These are phyloP conservation scores for Petrolisthes cinctipes DNA, from an alignment of 2,888 invertebrate genomes.

Conservation along the genomic window DNA sequence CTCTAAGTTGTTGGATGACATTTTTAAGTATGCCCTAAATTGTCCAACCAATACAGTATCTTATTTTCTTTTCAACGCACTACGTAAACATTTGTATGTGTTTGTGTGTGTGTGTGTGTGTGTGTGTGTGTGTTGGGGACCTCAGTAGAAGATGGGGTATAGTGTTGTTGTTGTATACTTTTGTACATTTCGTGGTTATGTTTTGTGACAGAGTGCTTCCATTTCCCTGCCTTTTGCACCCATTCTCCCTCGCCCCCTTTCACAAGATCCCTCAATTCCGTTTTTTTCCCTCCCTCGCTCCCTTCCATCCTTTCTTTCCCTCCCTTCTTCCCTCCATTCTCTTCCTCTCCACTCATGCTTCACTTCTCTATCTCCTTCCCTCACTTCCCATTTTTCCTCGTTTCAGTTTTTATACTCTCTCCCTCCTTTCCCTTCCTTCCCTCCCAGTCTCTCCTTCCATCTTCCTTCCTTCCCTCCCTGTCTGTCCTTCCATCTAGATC, in stretches of 20 bases:
- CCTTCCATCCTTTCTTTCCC: background rate
- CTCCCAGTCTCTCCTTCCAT: background rate
- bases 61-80: background rate
- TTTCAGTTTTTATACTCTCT: background rate
- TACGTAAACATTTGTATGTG: background rate
- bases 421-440: background rate
- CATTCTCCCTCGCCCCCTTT: background rate
- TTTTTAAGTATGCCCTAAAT: no score
- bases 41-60: no score
- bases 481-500: background rate
- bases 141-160: background rate
- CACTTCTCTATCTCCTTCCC: constrained; percentile 3
- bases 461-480: background rate
- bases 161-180: no score
- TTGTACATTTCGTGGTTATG: no score
- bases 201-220: background rate
- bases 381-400: background rate
- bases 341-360: background rate
- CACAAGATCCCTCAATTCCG: background rate
- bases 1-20: no score
- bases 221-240: background rate
- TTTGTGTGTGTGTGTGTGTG: constrained; percentile 16
- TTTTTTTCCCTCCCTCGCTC: background rate
- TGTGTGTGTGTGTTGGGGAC: constrained; percentile 14
- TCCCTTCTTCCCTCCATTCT: background rate